phyloP scores from a whole-genome alignment of 2,888 invertebrate genomes.

The Lycia hirtaria region DNA sequence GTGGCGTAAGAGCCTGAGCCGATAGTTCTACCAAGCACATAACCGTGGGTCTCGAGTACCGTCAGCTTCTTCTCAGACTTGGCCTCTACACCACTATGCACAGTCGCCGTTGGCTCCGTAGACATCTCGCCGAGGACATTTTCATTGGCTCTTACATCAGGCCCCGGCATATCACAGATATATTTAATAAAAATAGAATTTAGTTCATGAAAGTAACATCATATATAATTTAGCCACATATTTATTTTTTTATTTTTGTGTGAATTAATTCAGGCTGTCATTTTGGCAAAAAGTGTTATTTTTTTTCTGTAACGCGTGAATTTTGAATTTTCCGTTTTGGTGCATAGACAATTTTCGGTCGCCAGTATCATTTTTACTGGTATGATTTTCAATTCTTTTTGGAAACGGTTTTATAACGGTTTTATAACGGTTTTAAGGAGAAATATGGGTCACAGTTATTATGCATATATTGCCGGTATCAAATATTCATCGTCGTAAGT shows the following conservation, averaged over 20 bases:
- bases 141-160: conserved; percentile 79
- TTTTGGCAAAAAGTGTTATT: conserved; percentile 62
- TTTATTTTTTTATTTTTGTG: conserved; percentile 64
- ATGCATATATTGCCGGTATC: no score
- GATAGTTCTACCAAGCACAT: conserved; percentile 90
- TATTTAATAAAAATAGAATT: conserved; percentile 63
- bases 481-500: no score
- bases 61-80: conserved; percentile 82
- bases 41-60: conserved; percentile 92
- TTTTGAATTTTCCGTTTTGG: conserved; percentile 56
- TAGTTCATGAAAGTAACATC: conserved; percentile 68
- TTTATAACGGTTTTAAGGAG: no score
- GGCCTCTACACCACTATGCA: conserved; percentile 74
- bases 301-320: conserved; percentile 51
- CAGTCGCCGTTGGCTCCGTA: conserved; percentile 76
- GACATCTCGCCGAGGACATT: conserved; percentile 82
- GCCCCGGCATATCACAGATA: conserved; percentile 83
- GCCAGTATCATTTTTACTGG: conserved; percentile 37
- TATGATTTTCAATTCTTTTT: no score
- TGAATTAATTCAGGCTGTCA: conserved; percentile 68
- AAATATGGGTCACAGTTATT: no score
- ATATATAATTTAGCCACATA: conserved; percentile 72
- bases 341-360: conserved; percentile 41
- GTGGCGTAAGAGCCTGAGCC: conserved; percentile 94
- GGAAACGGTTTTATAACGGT: no score